Percentiles rank a stretch among this genome's conserved stretches.
phyloP scores from a whole-genome alignment of 2,888 invertebrate genomes.

The Thymelicus sylvestris region DNA sequence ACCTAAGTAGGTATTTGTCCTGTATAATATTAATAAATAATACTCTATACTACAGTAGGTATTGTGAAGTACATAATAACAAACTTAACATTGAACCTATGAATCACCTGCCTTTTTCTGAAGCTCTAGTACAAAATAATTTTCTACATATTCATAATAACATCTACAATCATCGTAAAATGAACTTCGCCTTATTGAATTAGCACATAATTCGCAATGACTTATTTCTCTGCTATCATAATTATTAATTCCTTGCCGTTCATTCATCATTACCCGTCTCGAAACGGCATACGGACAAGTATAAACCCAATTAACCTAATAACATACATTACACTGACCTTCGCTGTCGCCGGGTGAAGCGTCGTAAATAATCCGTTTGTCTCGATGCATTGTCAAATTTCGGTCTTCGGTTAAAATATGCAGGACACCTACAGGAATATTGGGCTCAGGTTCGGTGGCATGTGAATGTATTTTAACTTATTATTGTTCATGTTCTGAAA shows the following conservation, averaged over 20 bases:
- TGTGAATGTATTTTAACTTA: neutral
- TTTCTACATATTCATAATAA: too few relatives aligned
- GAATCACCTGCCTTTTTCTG: too few relatives aligned
- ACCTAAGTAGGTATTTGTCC: too few relatives aligned
- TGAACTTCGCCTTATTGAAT: neutral
- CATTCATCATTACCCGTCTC: slow-evolving; percentile 8
- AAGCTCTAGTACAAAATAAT: too few relatives aligned
- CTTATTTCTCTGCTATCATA: slow-evolving; percentile 4
- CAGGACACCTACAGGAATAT: neutral
- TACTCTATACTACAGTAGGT: too few relatives aligned
- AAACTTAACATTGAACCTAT: too few relatives aligned
- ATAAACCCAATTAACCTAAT: slow-evolving; percentile 33
- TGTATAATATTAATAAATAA: too few relatives aligned
- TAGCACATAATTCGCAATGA: neutral
- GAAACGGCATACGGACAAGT: slow-evolving; percentile 8
- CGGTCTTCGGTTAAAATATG: slow-evolving; percentile 19
- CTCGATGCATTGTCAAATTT: slow-evolving; percentile 23
- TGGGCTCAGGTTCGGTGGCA: neutral
- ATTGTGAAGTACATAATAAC: too few relatives aligned
- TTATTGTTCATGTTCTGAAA: neutral
- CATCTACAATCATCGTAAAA: too few relatives aligned
- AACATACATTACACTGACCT: slow-evolving; percentile 23
- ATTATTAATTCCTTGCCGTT: neutral
- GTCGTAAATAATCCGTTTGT: slow-evolving; percentile 16
- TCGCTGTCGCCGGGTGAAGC: slow-evolving; percentile 14